A percentile compares a stretch with the other conserved stretches of the same genome.
Conservation (phyloP, 1,140 invertebrate genomes). For the Drosophila gunungcola region DNA sequence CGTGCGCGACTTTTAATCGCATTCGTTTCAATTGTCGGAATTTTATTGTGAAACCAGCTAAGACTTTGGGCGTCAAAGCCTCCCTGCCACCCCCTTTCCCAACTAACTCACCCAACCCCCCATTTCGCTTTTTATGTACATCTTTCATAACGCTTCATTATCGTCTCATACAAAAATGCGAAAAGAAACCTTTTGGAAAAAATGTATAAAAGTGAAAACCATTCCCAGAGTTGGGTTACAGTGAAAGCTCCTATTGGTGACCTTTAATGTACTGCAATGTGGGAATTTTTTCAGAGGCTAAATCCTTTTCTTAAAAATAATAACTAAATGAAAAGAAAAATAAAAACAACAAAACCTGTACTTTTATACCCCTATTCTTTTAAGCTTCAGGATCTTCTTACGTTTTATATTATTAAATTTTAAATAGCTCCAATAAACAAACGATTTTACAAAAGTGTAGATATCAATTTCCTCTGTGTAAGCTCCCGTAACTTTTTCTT, state of each 20-base stretch:
- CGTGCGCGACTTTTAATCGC: conserved; percentile 78
- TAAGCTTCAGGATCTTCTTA: too few relatives aligned
- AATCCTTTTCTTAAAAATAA: too few relatives aligned
- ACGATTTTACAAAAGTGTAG: too few relatives aligned
- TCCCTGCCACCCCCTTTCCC: conserved; percentile 3
- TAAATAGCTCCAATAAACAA: too few relatives aligned
- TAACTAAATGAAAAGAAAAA: too few relatives aligned
- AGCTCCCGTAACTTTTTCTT: conserved; percentile 18
- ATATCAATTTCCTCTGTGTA: conserved; percentile 17
- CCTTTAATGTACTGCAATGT: background rate
- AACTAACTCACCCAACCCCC: background rate
- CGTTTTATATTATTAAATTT: too few relatives aligned
- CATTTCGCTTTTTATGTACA: conserved; percentile 17
- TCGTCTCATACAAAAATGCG: conserved; percentile 46
- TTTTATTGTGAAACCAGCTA: conserved; percentile 77
- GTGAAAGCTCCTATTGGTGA: conserved; percentile 40
- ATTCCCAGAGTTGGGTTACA: conserved; percentile 45
- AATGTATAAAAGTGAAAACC: conserved; percentile 68
- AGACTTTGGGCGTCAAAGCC: conserved; percentile 54
- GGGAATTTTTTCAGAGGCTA: background rate
- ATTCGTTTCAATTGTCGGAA: conserved; percentile 81
- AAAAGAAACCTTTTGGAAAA: conserved; percentile 41
- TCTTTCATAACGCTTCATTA: conserved; percentile 66
- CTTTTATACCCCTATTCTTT: too few relatives aligned
- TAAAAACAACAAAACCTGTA: too few relatives aligned